Evolutionary conservation across 35 echinoderm and acorn worm genomes (phyloP).

Genomic region (Nesometra sesokonis): DNA sequence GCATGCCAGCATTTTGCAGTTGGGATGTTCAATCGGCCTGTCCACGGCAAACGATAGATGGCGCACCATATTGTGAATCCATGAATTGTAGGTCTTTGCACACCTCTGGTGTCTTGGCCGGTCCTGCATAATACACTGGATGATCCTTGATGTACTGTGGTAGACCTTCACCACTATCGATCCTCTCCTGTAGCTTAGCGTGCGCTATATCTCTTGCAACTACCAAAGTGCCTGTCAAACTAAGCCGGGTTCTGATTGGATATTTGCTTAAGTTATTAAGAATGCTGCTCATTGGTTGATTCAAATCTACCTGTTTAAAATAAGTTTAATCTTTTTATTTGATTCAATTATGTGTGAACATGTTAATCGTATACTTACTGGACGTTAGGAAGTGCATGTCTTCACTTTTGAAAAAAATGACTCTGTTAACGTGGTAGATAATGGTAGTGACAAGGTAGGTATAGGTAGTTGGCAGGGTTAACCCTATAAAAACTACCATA

Average conservation of each 20-base stretch:
- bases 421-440: no score
- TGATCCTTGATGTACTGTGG: slow-evolving; percentile 96
- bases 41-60: no score
- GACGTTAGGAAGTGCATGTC: no score
- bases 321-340: neutral
- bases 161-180: slow-evolving; percentile 48
- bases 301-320: slow-evolving; percentile 49
- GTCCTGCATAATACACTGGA: slow-evolving; percentile 94
- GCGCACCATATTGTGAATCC: no score
- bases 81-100: neutral
- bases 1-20: no score
- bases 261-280: slow-evolving; percentile 42
- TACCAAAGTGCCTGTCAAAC: slow-evolving; percentile 79
- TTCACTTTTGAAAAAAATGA: no score
- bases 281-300: slow-evolving; percentile 79
- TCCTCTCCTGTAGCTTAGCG: slow-evolving; percentile 81
- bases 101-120: slow-evolving; percentile 95
- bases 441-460: no score
- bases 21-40: no score
- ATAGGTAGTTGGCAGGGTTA: no score
- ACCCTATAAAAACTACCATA: no score
- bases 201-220: slow-evolving; percentile 95
- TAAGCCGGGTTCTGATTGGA: slow-evolving; percentile 83
- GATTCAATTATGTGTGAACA: no score
- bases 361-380: no score